Conservation (phyloP, 2,113 vertebrate species). For the Mola mola region DNA sequence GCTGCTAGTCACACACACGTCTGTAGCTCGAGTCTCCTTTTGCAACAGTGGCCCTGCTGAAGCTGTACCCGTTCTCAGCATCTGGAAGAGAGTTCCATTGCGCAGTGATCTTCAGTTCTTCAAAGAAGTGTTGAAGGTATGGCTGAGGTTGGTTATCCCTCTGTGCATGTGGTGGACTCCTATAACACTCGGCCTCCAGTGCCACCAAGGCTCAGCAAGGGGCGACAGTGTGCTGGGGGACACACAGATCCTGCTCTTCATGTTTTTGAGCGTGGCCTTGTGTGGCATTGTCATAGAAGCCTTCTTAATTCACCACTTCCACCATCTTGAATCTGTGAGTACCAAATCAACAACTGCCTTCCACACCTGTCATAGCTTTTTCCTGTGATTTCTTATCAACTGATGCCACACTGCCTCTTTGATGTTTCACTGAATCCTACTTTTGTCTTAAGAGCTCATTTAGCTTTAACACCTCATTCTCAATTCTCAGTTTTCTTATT, state of each 20-base stretch:
- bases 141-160: slow-evolving; percentile 59
- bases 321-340: slow-evolving; percentile 54
- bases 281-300: slow-evolving; percentile 76
- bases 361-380: too few species aligned
- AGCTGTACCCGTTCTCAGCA: slow-evolving; percentile 8
- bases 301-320: slow-evolving; percentile 80
- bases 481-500: neutral
- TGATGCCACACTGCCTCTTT: too few species aligned
- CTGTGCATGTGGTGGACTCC: slow-evolving; percentile 82
- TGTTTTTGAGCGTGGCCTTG: slow-evolving; percentile 75
- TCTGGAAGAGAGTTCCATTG: neutral
- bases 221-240: fast-evolving
- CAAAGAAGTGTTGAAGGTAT: slow-evolving; percentile 32
- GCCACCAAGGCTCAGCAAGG: slow-evolving; percentile 38
- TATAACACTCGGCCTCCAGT: slow-evolving; percentile 56
- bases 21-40: neutral
- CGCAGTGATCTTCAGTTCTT: neutral
- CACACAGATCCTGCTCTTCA: slow-evolving; percentile 64
- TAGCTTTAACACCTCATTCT: neutral
- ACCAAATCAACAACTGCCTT: slow-evolving; percentile 1
- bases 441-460: too few species aligned
- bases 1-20: neutral
- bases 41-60: neutral
- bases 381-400: neutral
- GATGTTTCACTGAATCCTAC: too few species aligned